These are phyloP conservation scores for Poeciliopsis turrubarensis DNA, from an alignment of 2,113 vertebrate genomes.

Conservation along the genomic window DNA sequence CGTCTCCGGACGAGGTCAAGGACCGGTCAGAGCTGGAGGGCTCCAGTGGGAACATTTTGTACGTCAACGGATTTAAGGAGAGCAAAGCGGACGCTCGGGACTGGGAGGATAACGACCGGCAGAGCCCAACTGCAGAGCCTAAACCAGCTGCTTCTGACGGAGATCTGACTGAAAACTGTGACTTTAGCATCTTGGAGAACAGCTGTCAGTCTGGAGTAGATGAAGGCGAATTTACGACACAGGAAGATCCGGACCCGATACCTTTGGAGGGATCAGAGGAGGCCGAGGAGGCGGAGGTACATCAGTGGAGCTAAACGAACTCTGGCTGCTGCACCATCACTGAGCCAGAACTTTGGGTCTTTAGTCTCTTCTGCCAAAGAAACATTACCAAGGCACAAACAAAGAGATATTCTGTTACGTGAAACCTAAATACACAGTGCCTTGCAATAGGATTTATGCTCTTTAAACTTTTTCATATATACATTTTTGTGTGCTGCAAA, in stretches of 20 bases:
- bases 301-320: slow-evolving; percentile 17
- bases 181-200: slow-evolving; percentile 59
- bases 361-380: slow-evolving; percentile 24
- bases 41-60: slow-evolving; percentile 13
- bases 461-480: background rate
- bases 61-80: slow-evolving; percentile 22
- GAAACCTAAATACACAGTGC: background rate
- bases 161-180: slow-evolving; percentile 48
- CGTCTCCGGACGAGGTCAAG: slow-evolving; percentile 1
- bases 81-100: slow-evolving; percentile 1
- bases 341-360: slow-evolving; percentile 9
- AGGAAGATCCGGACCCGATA: slow-evolving; percentile 17
- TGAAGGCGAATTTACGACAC: background rate
- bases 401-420: background rate
- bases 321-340: background rate
- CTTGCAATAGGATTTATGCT: background rate
- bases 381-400: background rate
- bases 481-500: background rate
- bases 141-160: slow-evolving; percentile 3
- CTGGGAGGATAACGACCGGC: slow-evolving; percentile 4
- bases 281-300: slow-evolving; percentile 15
- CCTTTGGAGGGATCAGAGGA: slow-evolving; percentile 30
- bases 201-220: slow-evolving; percentile 10
- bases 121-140: slow-evolving; percentile 5
- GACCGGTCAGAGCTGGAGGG: slow-evolving; percentile 18